Base-by-base conservation (phyloP, 2,888 invertebrate genomes). In the Leucophenga maculata region DNA sequence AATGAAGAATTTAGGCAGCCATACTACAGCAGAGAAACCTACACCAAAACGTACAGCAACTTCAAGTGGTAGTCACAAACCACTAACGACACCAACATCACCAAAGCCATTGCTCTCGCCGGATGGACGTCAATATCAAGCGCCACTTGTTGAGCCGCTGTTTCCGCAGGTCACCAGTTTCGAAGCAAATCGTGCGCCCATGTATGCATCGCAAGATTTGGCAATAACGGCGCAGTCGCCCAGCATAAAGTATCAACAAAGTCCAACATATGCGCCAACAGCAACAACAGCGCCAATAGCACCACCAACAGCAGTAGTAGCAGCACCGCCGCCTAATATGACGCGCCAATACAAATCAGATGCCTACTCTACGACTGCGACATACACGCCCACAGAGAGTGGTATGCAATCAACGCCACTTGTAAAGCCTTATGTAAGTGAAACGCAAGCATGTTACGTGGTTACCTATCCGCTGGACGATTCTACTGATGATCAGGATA, bases 1-100 rank as follows among this genome's bases (percentile, higher is more conserved):
- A 11, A 90, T 93, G 78, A 91, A 92, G 82, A 91, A 91, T 78
- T 85, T 86, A 55, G 78, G 82, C 3, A 76, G 69, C 26, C 32
- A 59, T 60, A 31, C n/a, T n/a, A 59, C 1, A 6, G 13, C 20
- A 13, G 46, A 64, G 26, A 64, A 48, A n/a, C 82, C 88, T 78
- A 78, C 65, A 1, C 60, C 52, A 69, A 31, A 32, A 6, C 50
- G 66, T 11, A 39, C 39, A 39, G 14, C 20, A 55, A 52, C 59
- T 8, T 18, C 1, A 32, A 64, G 8, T n/a, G 9, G 46, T 3
- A 48, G 26, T 26, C 55, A 72, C 1, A 75, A 77, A 39, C 39
- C 74, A 16, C 9, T 69, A 16, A 75, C 74, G 0, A 72, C 77
- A 1, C 75, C 78, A 6, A 77, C 76, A 1, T 79, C 84, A 1